Evolutionary conservation across 2,888 invertebrate species (phyloP).

Genomic region (Amitus sp.): DNA sequence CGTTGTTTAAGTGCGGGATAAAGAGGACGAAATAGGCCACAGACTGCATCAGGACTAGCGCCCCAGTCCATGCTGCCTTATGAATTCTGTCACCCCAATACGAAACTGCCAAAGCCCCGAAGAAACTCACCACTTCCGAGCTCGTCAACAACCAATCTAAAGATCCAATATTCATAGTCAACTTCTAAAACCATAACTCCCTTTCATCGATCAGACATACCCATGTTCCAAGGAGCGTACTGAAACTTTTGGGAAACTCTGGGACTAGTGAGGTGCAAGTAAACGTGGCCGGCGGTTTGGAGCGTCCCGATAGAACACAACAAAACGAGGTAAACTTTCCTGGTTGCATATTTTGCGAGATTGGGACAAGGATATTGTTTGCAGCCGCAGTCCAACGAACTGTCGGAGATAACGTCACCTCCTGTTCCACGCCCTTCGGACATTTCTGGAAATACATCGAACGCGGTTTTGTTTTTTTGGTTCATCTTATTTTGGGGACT

Average conservation of each 20-base stretch:
- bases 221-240: conserved; percentile 53
- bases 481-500: too few relatives aligned
- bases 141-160: conserved; percentile 71
- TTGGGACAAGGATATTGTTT: conserved; percentile 54
- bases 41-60: conserved; percentile 68
- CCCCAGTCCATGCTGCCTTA: conserved; percentile 71
- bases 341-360: conserved; percentile 59
- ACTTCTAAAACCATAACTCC: too few relatives aligned
- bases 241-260: conserved; percentile 58
- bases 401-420: conserved; percentile 56
- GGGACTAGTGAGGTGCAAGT: conserved; percentile 51
- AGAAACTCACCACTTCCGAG: conserved; percentile 69
- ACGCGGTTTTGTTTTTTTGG: too few relatives aligned
- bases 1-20: conserved; percentile 71
- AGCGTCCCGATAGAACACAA: conserved; percentile 55
- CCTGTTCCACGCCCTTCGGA: too few relatives aligned
- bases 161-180: conserved; percentile 40
- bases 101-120: conserved; percentile 68
- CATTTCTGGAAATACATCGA: too few relatives aligned
- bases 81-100: conserved; percentile 72
- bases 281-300: conserved; percentile 56
- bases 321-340: conserved; percentile 53
- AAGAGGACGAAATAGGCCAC: conserved; percentile 67
- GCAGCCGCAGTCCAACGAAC: conserved; percentile 62
- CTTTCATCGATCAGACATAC: conserved; percentile 37